Evolutionary conservation across 1,140 invertebrate genomes (phyloP).

Genomic region (Meloidogyne exigua): DNA sequence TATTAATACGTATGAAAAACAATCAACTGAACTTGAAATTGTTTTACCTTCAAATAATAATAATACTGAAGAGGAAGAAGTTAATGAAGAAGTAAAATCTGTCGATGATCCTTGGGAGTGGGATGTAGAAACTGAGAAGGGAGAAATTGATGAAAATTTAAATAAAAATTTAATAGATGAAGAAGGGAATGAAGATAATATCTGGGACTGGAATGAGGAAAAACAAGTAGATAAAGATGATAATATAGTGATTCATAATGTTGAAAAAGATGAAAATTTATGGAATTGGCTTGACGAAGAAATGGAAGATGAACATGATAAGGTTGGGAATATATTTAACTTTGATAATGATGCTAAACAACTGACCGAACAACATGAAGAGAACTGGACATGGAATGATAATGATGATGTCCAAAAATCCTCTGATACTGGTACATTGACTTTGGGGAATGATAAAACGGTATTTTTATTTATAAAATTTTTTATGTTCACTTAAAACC

Average conservation of each 20-base stretch:
- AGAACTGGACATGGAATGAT: neutral
- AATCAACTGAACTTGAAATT: neutral
- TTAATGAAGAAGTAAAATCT: neutral
- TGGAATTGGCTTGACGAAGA: neutral
- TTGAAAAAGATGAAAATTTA: neutral
- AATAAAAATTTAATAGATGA: neutral
- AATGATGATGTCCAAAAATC: neutral
- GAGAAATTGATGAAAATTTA: neutral
- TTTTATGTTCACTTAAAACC: too few relatives aligned
- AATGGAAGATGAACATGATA: neutral
- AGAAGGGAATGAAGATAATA: neutral
- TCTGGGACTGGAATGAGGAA: neutral
- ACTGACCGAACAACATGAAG: neutral
- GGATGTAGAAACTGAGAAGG: neutral
- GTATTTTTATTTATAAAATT: neutral
- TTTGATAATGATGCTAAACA: neutral
- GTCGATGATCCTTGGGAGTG: neutral
- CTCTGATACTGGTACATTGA: neutral
- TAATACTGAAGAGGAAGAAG: neutral
- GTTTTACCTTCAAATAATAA: neutral
- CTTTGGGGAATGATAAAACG: neutral
- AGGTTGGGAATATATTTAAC: neutral
- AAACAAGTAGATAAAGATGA: neutral
- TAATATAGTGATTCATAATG: neutral
- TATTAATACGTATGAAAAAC: neutral